Percentiles rank a stretch among this genome's conserved stretches.
Evolutionary conservation across 2,888 invertebrate species (phyloP).

Genomic region (Limnephilus auricula): DNA sequence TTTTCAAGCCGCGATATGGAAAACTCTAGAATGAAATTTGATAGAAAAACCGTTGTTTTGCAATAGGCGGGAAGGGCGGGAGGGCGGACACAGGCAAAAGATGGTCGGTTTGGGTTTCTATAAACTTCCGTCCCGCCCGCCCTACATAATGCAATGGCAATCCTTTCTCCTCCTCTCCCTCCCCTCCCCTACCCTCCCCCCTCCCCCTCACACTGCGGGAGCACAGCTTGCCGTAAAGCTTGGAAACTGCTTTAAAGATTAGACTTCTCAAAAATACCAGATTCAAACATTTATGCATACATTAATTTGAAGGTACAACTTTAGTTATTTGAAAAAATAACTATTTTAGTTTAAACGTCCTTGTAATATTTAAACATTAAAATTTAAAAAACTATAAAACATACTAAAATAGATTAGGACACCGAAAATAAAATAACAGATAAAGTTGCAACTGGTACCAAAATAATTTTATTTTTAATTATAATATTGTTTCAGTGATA

Average conservation of each 20-base stretch:
- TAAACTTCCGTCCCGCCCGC: background rate
- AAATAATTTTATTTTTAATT: too few species aligned
- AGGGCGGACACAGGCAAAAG: background rate
- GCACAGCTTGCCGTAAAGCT: background rate
- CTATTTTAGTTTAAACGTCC: too few species aligned
- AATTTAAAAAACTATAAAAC: too few species aligned
- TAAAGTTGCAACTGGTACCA: too few species aligned
- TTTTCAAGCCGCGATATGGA: background rate
- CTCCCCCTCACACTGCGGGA: background rate
- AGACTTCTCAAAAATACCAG: background rate
- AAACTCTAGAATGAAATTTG: background rate
- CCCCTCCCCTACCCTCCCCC: background rate
- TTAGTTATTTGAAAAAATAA: too few species aligned
- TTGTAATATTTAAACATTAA: too few species aligned
- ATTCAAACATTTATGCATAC: background rate
- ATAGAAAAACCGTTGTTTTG: background rate
- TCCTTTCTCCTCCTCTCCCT: background rate
- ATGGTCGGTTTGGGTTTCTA: background rate
- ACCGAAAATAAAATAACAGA: too few species aligned
- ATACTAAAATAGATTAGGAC: too few species aligned
- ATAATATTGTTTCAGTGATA: too few species aligned
- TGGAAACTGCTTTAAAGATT: background rate
- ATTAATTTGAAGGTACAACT: too few species aligned
- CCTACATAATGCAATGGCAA: background rate
- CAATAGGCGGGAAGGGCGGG: background rate